Conservation (phyloP, 2,888 invertebrate genomes). For the Philonicus albiceps region DNA sequence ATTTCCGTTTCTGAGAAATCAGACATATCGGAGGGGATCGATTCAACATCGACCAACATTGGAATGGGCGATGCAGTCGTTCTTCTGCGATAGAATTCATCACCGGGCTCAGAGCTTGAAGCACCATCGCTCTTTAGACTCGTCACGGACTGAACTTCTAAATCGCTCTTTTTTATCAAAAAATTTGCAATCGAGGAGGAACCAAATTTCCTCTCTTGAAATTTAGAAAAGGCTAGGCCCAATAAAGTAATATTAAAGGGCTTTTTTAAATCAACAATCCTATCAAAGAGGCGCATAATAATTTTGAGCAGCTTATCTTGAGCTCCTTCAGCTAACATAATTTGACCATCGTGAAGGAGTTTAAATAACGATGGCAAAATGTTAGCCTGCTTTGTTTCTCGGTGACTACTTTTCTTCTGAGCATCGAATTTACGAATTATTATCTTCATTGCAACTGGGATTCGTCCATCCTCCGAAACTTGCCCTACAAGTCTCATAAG, state of each 20-base stretch:
- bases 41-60: constrained; percentile 57
- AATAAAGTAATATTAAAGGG: constrained; percentile 82
- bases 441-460: constrained; percentile 78
- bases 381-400: constrained; percentile 79
- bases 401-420: constrained; percentile 72
- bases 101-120: constrained; percentile 58
- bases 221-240: constrained; percentile 84
- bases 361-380: constrained; percentile 73
- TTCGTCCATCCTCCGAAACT: constrained; percentile 79
- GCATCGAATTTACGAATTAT: constrained; percentile 77
- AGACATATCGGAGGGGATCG: constrained; percentile 63
- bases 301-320: constrained; percentile 73
- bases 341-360: constrained; percentile 63
- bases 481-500: constrained; percentile 75
- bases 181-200: constrained; percentile 78
- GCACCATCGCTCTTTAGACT: constrained; percentile 69
- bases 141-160: constrained; percentile 80
- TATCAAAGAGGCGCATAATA: constrained; percentile 78
- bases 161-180: constrained; percentile 72
- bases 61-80: constrained; percentile 61
- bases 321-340: constrained; percentile 65
- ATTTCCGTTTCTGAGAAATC: constrained; percentile 74
- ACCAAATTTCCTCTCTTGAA: constrained; percentile 74
- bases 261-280: constrained; percentile 74
- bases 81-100: constrained; percentile 55